Evolutionary conservation across 2,797 vertebrate genomes (phyloP), one percentile per base, ranked within the genome.

Genomic region (Cuniculus paca): DNA sequence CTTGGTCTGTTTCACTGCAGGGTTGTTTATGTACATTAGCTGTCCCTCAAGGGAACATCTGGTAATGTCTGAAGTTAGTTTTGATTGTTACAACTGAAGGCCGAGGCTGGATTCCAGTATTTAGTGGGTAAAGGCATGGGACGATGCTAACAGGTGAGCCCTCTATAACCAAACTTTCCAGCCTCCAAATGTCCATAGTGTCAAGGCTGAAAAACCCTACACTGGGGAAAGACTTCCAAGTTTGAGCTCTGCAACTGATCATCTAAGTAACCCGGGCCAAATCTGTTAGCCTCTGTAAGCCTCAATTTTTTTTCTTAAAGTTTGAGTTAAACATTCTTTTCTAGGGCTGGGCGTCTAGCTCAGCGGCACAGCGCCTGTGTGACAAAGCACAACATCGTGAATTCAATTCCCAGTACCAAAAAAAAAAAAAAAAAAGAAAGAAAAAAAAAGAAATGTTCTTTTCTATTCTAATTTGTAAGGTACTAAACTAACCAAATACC

Each of bases 401-500:
- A n/a, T n/a, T n/a, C n/a, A n/a, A n/a, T n/a, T n/a, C n/a, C n/a
- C n/a, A n/a, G n/a, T n/a, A n/a, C n/a, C n/a, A n/a, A n/a, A n/a
- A n/a, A n/a, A n/a, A n/a, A n/a, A n/a, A n/a, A n/a, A n/a, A n/a
- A n/a, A n/a, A n/a, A n/a, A n/a, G n/a, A n/a, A n/a, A n/a, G n/a
- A n/a, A n/a, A n/a, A n/a, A n/a, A n/a, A n/a, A n/a, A n/a, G n/a
- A n/a, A n/a, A 94, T 78, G 54, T 95, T 95, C 63, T 87, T 42
- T 79, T 36, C 24, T 74, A 54, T 65, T 60, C 77, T 88, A 89
- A 91, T 61, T 96, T 36, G 58, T 56, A 42, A 10, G 2, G 5
- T 42, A 95, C 26, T 79, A 93, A 88, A 84, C 61, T 93, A 95
- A 88, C 50, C 45, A 97, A 83, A 89, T 92, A 63, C 26, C 83